These are phyloP conservation scores for Acronicta psi DNA, from an alignment of 2,888 invertebrate genomes.

Conservation along the genomic window DNA sequence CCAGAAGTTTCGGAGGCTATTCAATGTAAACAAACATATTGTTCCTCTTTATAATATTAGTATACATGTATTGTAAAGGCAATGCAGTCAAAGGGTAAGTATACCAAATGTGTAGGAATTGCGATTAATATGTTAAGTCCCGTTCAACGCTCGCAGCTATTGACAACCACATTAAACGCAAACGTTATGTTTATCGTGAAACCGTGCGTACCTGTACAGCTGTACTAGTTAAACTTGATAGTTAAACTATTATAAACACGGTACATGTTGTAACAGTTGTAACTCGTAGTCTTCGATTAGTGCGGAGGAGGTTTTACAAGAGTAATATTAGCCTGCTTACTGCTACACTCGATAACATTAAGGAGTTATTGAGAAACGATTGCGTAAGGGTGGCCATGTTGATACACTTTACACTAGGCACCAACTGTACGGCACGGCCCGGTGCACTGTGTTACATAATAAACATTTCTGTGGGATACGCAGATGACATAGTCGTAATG, in stretches of 20 bases:
- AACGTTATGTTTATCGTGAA: conserved; percentile 1
- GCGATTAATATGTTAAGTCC: neutral
- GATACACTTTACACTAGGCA: too few relatives aligned
- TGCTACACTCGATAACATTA: neutral
- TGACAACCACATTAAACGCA: conserved; percentile 14
- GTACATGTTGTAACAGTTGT: neutral
- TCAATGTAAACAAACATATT: too few relatives aligned
- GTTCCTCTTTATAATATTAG: too few relatives aligned
- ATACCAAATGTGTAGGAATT: neutral
- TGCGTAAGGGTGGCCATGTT: too few relatives aligned
- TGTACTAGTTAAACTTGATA: neutral
- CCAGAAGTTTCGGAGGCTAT: too few relatives aligned
- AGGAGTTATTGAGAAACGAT: too few relatives aligned
- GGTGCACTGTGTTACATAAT: too few relatives aligned
- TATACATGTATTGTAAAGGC: too few relatives aligned
- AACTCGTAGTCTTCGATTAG: neutral
- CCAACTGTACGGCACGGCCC: too few relatives aligned
- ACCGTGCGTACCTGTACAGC: neutral
- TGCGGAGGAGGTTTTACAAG: neutral
- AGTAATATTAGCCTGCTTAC: neutral
- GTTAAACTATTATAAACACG: conserved; percentile 1
- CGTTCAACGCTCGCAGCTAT: neutral
- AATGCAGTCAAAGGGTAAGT: too few relatives aligned
- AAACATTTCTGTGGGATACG: too few relatives aligned
- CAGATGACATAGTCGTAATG: too few relatives aligned